Percentiles rank a stretch among this genome's conserved stretches.
Evolutionary conservation across 2,113 vertebrate genomes (phyloP).

Genomic region (Haplochromis burtoni): DNA sequence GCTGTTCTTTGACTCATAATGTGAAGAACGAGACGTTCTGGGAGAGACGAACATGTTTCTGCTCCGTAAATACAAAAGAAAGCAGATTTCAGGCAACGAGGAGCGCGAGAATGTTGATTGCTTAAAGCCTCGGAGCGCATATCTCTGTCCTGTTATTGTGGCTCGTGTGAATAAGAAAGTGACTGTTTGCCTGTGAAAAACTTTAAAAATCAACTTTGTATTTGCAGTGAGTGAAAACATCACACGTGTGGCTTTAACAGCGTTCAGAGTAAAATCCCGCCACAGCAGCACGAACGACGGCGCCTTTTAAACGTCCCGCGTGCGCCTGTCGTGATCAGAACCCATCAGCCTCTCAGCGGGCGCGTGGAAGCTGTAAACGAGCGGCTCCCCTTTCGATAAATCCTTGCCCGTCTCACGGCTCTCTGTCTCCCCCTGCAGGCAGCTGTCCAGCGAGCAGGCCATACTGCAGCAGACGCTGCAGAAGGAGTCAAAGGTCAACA

Average conservation of each 20-base stretch:
- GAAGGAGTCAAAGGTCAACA: constrained; percentile 95
- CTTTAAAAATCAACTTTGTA: background rate
- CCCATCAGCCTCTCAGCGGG: background rate
- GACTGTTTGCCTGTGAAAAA: background rate
- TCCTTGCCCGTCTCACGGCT: background rate
- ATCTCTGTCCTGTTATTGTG: background rate
- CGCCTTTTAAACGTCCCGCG: background rate
- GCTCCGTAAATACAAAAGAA: background rate
- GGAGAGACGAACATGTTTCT: background rate
- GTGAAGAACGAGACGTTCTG: background rate
- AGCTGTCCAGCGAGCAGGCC: constrained; percentile 88
- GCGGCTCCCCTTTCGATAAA: background rate
- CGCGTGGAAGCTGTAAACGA: background rate
- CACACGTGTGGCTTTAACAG: background rate
- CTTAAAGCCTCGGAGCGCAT: no score
- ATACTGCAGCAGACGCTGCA: constrained; percentile 89
- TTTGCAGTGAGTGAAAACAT: background rate
- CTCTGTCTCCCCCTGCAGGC: constrained; percentile 70
- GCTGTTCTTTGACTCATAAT: background rate
- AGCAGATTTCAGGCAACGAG: background rate
- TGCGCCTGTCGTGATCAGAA: background rate
- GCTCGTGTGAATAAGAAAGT: background rate
- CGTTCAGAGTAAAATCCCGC: background rate
- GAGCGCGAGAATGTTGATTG: background rate
- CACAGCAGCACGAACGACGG: background rate